Evolutionary conservation across 2,888 invertebrate species (phyloP), one percentile per base, ranked within the genome.

Genomic region (Ctenicera cuprea): DNA sequence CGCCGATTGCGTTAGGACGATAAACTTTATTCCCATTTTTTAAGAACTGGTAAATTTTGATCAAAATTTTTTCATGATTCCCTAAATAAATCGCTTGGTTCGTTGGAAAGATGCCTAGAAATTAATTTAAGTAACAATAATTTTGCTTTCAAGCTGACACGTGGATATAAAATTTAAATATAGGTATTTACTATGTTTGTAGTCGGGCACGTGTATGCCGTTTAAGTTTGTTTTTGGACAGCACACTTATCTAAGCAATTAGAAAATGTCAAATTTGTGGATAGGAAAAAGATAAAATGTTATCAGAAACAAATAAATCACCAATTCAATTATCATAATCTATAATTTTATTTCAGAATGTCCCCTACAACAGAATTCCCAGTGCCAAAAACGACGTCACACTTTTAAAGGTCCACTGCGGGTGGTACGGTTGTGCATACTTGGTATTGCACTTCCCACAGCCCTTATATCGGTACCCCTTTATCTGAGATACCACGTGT

Each of bases 401-500:
- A 48, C 71, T 18, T 74, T 85, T 18, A 86, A 84, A 79, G 91
- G 90, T 0, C 93, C 93, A 0, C 82, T 92, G 59, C 87, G 91
- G 74, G 88, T 93, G 4, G 86, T 91, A 73, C 88, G 92, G 26
- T 88, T 94, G 61, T 90, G 93, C 69, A 81, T 90, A 0, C 85
- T 94, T 48, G 90, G 93, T 59, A 90, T 93, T 5, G 78, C 92
- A 5, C 84, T 94, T n/a, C 94, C 94, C 0, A 89, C 90, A n/a
- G 66, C 91, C 33, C 89, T 94, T 69, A 89, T 94, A 71, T 89
- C 92, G 30, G 87, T 92, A 3, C 94, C 94, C 0, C 86, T 94
- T 26, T 93, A 94, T 82, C 87, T 94, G 87, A 89, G 93, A 75
- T 94, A 92, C 85, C 89, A 90, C 7, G 92, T 93, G 16, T 94